Evolutionary conservation across 2,113 vertebrate genomes (phyloP), one percentile per base, ranked within the genome.

Genomic region (Thinocorus orbignyianus): DNA sequence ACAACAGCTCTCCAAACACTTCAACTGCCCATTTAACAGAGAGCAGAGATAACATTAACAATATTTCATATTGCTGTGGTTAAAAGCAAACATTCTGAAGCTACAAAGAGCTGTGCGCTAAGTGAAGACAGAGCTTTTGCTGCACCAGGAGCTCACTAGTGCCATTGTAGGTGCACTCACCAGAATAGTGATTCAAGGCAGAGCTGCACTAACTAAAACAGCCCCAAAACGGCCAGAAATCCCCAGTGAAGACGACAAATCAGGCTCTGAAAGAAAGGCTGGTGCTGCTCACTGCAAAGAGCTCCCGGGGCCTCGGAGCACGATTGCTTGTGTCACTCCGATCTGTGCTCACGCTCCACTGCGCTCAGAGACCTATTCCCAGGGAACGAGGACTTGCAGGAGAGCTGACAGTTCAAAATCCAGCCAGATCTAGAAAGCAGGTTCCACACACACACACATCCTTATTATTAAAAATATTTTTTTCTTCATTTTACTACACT

Each of bases 161-260:
- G 7, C 79, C 60, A 17, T 4, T 64, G n/a, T 12, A 31, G 77
- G 54, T 0, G 2, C 7, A 49, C 30, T 28, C 0, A 0, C 70
- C 10, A 28, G 8, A 28, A 44, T 20, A 73, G 94, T 39, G 2
- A 73, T 55, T 87, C 26, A 13, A 58, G 74, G 82, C 90, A 86
- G 58, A 66, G 79, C 76, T 81, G 28, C 73, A 13, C 54, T 18
- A 73, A 71, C 42, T 35, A 44, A 57, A 58, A 1, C 60, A 71
- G 90, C 71, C 68, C 33, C 0, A 0, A 73, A 94, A 58, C 3
- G 49, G 8, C 1, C 80, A 49, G 62, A 77, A 94, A 65, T n/a
- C 46, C 76, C 79, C 84, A n/a, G 39, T 0, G 48, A 68, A 62
- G 64, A 20, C 41, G 33, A 91, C 60, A 81, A 72, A 92, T 86